Conservation (phyloP, 2,888 invertebrate genomes). For the Caenorhabditis doughertyi region DNA sequence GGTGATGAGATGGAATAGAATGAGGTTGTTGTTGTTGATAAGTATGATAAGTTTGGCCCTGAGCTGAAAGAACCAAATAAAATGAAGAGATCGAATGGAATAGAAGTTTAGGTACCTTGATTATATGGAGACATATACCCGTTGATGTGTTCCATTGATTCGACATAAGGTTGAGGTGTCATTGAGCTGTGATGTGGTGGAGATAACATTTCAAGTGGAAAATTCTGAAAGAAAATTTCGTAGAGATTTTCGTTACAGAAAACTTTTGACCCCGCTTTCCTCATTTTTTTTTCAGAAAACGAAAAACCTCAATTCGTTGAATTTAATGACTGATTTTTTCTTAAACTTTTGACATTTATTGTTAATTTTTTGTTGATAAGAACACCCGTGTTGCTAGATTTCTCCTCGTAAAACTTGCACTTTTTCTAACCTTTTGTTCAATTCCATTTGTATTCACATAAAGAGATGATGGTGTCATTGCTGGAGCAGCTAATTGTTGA, state of each 20-base stretch:
- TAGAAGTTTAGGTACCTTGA: conserved; percentile 16
- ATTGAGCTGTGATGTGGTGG: conserved; percentile 45
- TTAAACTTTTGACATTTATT: conserved; percentile 22
- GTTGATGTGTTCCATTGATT: conserved; percentile 51
- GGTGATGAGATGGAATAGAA: conserved; percentile 17
- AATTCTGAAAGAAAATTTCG: conserved; percentile 22
- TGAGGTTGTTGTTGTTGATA: conserved; percentile 16
- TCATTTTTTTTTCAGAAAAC: neutral
- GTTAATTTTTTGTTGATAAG: conserved; percentile 7
- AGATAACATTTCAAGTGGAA: conserved; percentile 34
- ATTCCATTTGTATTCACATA: conserved; percentile 52
- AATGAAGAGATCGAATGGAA: neutral
- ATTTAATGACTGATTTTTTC: neutral
- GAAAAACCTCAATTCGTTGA: neutral
- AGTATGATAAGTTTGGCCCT: neutral
- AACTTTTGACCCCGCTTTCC: neutral
- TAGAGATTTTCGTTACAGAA: no score
- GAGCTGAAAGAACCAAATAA: neutral
- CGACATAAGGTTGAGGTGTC: conserved; percentile 34
- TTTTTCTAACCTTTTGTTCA: conserved; percentile 40
- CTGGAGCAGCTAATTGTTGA: conserved; percentile 67
- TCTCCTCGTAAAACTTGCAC: neutral
- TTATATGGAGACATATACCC: conserved; percentile 52
- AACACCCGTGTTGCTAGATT: conserved; percentile 11
- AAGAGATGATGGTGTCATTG: conserved; percentile 52